Evolutionary conservation across 2,797 vertebrate species (phyloP), one percentile per base, ranked within the genome.

Genomic region (Eulemur rubriventer): DNA sequence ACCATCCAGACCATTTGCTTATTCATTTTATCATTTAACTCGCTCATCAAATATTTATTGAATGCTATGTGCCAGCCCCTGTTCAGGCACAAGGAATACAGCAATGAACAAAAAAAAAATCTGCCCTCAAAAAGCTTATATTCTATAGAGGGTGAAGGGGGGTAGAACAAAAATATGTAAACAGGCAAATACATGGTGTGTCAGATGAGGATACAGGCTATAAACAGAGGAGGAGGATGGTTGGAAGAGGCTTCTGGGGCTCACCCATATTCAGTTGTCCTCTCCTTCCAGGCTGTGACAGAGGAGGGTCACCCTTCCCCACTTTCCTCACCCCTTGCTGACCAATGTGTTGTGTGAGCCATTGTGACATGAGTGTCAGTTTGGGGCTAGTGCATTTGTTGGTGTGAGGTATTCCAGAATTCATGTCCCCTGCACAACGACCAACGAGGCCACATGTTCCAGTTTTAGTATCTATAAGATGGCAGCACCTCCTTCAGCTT

Each of bases 341-440:
- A 75, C 48, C 67, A 67, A 24, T 9, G 67, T n/a, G 24, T 8
- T 12, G 50, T 12, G 43, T 72, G 52, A 55, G 72, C 26, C 61
- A 65, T 38, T 8, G 30, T 9, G 12, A n/a, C 2, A 7, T 33
- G 24, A 55, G n/a, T 1, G 33, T 63, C 52, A 8, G 6, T 16
- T 4, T 26, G 33, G 30, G 35, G 55, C 86, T 14, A 30, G 63
- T 10, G 26, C 35, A 18, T 22, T 12, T 33, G 20, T 3, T n/a
- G 70, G n/a, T 2, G 14, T 0, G 3, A n/a, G 11, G 26, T 18
- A 24, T 9, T 20, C 18, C 24, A 1, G 30, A 0, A 8, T 35
- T 4, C 33, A 1, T 61, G 69, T 24, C 7, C 67, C 11, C 30
- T 26, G 43, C 13, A 41, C 28, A 76, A 16, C 20, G 2, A 11